Evolutionary conservation across 1,140 invertebrate species (phyloP), one percentile per base, ranked within the genome.

Genomic region (Platyscapa corneri): DNA sequence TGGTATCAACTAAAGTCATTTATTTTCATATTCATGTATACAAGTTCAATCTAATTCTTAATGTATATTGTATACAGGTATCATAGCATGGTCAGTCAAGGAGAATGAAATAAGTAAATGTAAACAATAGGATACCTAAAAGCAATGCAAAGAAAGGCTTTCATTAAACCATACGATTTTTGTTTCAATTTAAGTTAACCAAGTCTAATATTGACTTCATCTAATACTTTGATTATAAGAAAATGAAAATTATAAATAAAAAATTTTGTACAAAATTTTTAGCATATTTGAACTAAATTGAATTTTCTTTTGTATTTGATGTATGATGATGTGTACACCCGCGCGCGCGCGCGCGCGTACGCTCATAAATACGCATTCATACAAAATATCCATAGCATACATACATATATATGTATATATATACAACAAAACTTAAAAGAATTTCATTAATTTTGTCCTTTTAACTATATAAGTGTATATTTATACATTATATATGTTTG

Each of bases 61-160:
- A 84, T 78, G 30, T n/a, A 67, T 14, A 84, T 79, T 79, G 83
- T 84, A 42, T 27, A 70, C 76, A 70, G 8, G 37, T 39, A 84
- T 49, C 30, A 8, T 39, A 53, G 23, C 34, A 56, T 79, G 56
- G 75, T 79, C 64, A 12, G 16, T 79, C 84, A 86, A 86, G 84
- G 80, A 82, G 84, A 86, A 65, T 74, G n/a, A 30, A 80, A 34
- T 34, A 78, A 77, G 3, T 30, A 74, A 74, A 85, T 80, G 78
- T 85, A 85, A 85, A 85, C 77, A 84, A 39, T 79, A 53, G 46
- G 5, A 32, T 79, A 23, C 7, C 34, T 16, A 53, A 32, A 42
- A 72, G 37, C 14, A 67, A 12, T 46, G 46, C 32, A 16, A 82
- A 70, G 79, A 14, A 82, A 70, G 79, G 12, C 60, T 32, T 70